A percentile compares a stretch with the other conserved stretches of the same genome.
phyloP scores from a whole-genome alignment of 2,113 vertebrate genomes.

The Cinclus mexicanus region DNA sequence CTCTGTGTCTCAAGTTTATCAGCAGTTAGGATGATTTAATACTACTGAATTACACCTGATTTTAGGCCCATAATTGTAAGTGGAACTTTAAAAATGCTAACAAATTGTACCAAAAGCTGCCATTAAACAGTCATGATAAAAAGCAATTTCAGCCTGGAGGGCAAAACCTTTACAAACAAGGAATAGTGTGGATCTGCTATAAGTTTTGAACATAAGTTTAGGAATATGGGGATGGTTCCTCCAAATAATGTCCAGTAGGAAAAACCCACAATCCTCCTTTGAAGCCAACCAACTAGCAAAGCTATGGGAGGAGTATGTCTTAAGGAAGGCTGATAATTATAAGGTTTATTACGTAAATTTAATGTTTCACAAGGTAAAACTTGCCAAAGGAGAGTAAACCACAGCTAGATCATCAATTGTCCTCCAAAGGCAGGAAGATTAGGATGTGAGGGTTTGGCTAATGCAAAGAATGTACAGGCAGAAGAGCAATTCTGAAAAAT shows the following conservation, averaged over 20 bases:
- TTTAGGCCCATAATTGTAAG: background rate
- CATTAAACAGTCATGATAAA: background rate
- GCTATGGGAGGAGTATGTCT: background rate
- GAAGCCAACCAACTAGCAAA: background rate
- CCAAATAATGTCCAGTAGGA: background rate
- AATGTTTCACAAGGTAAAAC: background rate
- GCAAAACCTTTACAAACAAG: background rate
- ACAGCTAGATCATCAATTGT: background rate
- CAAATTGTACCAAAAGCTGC: background rate
- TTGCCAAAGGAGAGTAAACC: background rate
- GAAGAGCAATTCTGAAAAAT: background rate
- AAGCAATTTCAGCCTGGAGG: background rate
- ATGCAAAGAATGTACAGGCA: background rate
- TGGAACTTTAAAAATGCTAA: background rate
- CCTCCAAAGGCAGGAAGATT: background rate
- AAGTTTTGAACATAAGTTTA: background rate
- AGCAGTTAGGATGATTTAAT: background rate
- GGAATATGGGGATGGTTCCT: background rate
- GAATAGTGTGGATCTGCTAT: background rate
- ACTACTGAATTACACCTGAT: background rate
- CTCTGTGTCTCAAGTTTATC: background rate
- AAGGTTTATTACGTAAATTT: background rate
- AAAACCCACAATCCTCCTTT: background rate
- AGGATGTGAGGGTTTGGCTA: background rate
- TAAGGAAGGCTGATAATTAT: background rate